Base-by-base conservation (phyloP, 2,113 vertebrate genomes). In the Osmerus mordax region DNA sequence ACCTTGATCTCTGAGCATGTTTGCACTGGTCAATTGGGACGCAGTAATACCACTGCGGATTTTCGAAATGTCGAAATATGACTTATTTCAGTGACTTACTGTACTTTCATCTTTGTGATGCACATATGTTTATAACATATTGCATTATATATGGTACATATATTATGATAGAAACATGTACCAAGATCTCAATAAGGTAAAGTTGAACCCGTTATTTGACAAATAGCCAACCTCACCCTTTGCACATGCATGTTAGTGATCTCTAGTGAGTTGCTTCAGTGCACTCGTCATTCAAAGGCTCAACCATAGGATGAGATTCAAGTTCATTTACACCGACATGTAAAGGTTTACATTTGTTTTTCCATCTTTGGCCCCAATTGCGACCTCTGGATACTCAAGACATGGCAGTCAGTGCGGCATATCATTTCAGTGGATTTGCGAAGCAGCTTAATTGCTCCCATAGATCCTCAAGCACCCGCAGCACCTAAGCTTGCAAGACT, bases 171-270 rank as follows among this genome's bases (percentile, higher is more conserved):
- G 78, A 86, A 89, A 83, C 80, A 71, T 77, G 83, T 75, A 88
- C 75, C 67, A 67, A 85, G 84, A 76, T 89, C 74, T 71, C 61
- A 55, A 65, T 78, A 54, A 69, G 70, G 76, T 74, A 74, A 73
- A 80, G 77, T 73, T 68, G 68, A 69, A 81, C 75, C 72, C 32
- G 66, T 73, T 75, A 63, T 79, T 83, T 85, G 86, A 92, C 90
- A 91, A 89, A 88, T 77, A 80, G 29, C 81, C 90, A 91, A 90
- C 83, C 62, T 83, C 86, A 87, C 77, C 85, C 90, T 88, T 90
- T 91, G 87, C 88, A 88, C 91, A 92, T 93, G 92, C 92, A 93
- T 87, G 87, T 91, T 91, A 92, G 89, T 91, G 91, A 87, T 87
- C 81, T 81, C 87, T 88, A 84, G 86, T 89, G 88, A 89, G 82